Percentiles rank a stretch among this genome's conserved stretches.
phyloP scores from a whole-genome alignment of 2,113 vertebrate genomes.

The Centropus bengalensis region DNA sequence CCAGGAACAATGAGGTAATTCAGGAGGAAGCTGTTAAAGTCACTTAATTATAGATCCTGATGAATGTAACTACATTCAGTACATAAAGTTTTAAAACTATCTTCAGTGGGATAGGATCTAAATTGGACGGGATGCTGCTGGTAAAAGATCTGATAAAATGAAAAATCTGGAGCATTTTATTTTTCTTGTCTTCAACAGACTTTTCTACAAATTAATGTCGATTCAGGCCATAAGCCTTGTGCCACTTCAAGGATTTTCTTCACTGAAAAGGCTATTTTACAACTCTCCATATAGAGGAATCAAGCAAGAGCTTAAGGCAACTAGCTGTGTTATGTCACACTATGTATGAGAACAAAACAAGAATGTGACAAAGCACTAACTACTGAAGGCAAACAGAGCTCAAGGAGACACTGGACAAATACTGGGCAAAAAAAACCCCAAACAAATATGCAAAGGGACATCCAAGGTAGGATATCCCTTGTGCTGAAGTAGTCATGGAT shows the following conservation, averaged over 20 bases:
- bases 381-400: neutral
- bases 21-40: neutral
- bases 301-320: neutral
- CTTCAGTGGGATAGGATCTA: neutral
- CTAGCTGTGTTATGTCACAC: neutral
- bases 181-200: constrained; percentile 7
- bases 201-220: constrained; percentile 32
- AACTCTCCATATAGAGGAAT: neutral
- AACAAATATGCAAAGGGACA: neutral
- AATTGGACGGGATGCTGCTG: neutral
- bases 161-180: constrained; percentile 24
- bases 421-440: neutral
- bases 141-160: neutral
- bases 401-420: neutral
- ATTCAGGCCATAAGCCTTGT: neutral
- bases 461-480: neutral
- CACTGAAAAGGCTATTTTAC: neutral
- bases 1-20: neutral
- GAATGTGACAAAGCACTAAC: neutral
- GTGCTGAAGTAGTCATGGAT: neutral
- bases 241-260: constrained; percentile 39
- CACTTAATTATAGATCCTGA: neutral
- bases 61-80: neutral
- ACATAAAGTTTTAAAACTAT: neutral
- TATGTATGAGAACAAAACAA: neutral